Percentiles rank a stretch among this genome's conserved stretches.
phyloP scores from a whole-genome alignment of 30 jellyfish, hydroid and myxozoan genomes.

The Hydra vulgaris region DNA sequence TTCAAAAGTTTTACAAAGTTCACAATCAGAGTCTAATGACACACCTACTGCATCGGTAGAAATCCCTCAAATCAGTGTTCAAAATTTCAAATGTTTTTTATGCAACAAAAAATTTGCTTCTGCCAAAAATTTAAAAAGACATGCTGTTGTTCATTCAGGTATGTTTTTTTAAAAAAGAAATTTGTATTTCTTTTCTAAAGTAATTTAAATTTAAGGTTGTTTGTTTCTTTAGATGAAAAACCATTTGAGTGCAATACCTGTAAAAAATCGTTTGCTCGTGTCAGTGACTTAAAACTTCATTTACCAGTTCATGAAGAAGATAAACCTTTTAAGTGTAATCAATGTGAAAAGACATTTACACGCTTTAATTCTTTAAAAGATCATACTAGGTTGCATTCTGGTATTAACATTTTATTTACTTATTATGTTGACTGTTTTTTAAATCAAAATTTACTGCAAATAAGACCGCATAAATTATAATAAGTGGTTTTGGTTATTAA shows the following conservation, averaged over 20 bases:
- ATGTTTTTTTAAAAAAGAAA: constrained; percentile 10
- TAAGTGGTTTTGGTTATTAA: too few species aligned
- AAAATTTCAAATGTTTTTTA: constrained; percentile 48
- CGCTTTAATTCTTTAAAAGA: constrained; percentile 73
- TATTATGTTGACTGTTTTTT: too few species aligned
- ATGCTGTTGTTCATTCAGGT: constrained; percentile 96
- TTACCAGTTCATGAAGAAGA: constrained; percentile 81
- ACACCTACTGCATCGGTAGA: constrained; percentile 66
- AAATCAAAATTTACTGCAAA: too few species aligned
- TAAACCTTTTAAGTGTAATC: constrained; percentile 74
- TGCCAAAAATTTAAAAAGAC: constrained; percentile 74
- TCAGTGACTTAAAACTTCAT: constrained; percentile 79
- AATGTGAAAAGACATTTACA: constrained; percentile 75
- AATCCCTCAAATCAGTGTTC: constrained; percentile 57
- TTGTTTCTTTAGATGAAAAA: constrained; percentile 49
- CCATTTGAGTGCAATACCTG: constrained; percentile 75
- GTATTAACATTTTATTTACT: constrained; percentile 28
- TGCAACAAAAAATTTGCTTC: constrained; percentile 78
- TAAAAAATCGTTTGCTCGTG: constrained; percentile 70
- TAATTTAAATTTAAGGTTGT: background rate
- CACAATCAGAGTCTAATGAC: constrained; percentile 36
- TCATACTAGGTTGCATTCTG: constrained; percentile 77
- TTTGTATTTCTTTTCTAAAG: background rate
- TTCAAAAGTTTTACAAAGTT: constrained; percentile 56
- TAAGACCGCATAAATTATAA: too few species aligned